A percentile compares a stretch with the other conserved stretches of the same genome.
Evolutionary conservation across 30 jellyfish, hydroid and myxozoan genomes (phyloP).

Genomic region (Clytia hemisphaerica): DNA sequence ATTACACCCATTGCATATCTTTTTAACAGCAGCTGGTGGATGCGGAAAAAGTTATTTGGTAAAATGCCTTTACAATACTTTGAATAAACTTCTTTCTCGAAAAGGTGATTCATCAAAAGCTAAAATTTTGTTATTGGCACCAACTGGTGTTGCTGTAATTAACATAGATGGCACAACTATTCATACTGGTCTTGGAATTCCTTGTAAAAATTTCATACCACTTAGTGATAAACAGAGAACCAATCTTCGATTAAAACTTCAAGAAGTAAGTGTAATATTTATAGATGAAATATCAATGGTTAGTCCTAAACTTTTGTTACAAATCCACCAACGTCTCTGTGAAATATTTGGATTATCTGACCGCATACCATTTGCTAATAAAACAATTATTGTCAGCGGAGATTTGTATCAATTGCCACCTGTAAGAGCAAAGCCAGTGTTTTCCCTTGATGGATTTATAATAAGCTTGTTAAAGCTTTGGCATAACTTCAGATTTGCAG

Average conservation of each 20-base stretch:
- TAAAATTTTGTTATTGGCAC: conserved; percentile 19
- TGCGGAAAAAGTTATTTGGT: conserved; percentile 17
- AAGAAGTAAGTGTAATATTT: not conserved
- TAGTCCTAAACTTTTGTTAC: not conserved
- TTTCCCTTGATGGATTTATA: not conserved
- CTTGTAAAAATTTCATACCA: not conserved
- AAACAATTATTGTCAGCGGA: conserved; percentile 1
- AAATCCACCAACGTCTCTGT: conserved; percentile 18
- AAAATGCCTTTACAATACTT: conserved; percentile 4
- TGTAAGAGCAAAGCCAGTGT: conserved; percentile 21
- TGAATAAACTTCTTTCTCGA: not conserved
- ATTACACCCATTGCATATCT: conserved; percentile 18
- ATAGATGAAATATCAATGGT: conserved; percentile 31
- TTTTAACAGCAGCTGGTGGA: conserved; percentile 25
- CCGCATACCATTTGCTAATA: not conserved
- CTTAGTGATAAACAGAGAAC: conserved; percentile 3
- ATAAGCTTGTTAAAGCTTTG: not conserved
- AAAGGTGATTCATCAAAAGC: not conserved
- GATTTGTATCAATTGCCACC: conserved; percentile 30
- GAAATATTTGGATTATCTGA: conserved; percentile 22
- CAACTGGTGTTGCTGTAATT: conserved; percentile 21
- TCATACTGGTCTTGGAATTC: conserved; percentile 20
- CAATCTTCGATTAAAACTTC: not conserved
- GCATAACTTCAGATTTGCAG: not conserved
- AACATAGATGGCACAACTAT: conserved; percentile 31